Evolutionary conservation across 1,140 invertebrate genomes (phyloP).

Genomic region (Tribolium castaneum): DNA sequence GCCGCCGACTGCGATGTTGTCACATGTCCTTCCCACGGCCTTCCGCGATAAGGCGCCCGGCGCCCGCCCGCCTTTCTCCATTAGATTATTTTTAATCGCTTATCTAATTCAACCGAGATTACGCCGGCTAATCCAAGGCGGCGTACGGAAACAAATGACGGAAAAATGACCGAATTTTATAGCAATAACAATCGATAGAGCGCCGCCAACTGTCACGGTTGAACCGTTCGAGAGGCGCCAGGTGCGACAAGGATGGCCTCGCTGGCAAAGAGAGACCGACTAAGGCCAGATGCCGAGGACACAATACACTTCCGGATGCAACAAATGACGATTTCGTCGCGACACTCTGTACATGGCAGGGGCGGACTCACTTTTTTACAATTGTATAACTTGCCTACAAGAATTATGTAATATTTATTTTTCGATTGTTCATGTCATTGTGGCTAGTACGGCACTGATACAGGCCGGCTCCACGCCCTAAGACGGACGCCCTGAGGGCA

Average conservation of each 20-base stretch:
- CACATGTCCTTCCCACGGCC: constrained; percentile 50
- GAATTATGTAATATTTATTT: too few relatives aligned
- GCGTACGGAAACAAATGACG: not conserved
- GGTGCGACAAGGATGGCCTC: constrained; percentile 11
- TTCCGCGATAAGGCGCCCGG: constrained; percentile 45
- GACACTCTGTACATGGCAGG: too few relatives aligned
- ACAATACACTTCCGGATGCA: constrained; percentile 28
- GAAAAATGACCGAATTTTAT: not conserved
- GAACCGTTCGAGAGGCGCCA: constrained; percentile 41
- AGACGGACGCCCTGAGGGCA: constrained; percentile 28
- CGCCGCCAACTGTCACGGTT: constrained; percentile 5
- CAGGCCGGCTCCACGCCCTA: constrained; percentile 22
- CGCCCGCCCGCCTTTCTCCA: constrained; percentile 21
- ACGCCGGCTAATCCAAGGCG: not conserved
- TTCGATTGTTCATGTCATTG: too few relatives aligned
- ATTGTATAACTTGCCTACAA: too few relatives aligned
- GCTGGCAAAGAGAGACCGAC: constrained; percentile 1
- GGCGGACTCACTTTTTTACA: too few relatives aligned
- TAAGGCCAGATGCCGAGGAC: constrained; percentile 10
- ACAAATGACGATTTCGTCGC: not conserved
- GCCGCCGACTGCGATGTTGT: constrained; percentile 41
- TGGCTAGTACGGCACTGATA: too few relatives aligned
- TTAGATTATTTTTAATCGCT: constrained; percentile 42
- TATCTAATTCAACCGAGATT: constrained; percentile 26
- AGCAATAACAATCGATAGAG: constrained; percentile 38